Base-by-base conservation (phyloP, 2,888 invertebrate genomes). In the Tuta absoluta region DNA sequence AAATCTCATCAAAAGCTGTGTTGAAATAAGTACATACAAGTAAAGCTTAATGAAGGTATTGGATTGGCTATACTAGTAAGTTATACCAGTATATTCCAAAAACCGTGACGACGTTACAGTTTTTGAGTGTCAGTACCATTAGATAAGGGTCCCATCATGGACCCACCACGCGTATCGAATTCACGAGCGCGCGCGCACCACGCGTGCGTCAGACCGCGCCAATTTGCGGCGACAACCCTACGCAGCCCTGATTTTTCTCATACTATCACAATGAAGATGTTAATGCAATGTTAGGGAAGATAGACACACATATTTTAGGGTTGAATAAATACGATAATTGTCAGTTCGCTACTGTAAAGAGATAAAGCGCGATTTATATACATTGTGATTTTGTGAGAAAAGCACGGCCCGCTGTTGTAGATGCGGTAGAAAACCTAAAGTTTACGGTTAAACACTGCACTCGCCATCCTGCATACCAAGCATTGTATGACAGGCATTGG, bases 161-260 rank as follows among this genome's bases (percentile, higher is more conserved):
- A 72, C 76, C 74, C 66, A 78, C 75, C 74, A 68, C 70, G 78
- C 84, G 77, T 80, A 77, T 75, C 87, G 70, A 83, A 86, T 81
- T 17, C 45, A 66, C 49, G 66, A 63, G 72, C 82, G 85, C 84
- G 78, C 82, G 85, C 79, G 79, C n/a, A 8, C 7, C 24, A 70
- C 66, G 65, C 65, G 21, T 67, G 71, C 68, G 66, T 17, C 45
- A 66, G 0, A 71, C 71, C 65, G 69, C 68, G 72, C 69, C 78
- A 79, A 85, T 82, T 81, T 83, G 84, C 74, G 82, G 82, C 81
- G 89, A 87, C 88, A 87, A 78, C 79, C 87, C 76, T 85, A 74
- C 65, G 72, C 69, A 74, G 66, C 73, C 68, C 69, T 69, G 68
- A 68, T 65, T 79, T 79, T 78, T 82, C 81, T 78, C 82, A 79